Base-by-base conservation (phyloP, 2,888 invertebrate genomes). In the Oxyscelio sp. region DNA sequence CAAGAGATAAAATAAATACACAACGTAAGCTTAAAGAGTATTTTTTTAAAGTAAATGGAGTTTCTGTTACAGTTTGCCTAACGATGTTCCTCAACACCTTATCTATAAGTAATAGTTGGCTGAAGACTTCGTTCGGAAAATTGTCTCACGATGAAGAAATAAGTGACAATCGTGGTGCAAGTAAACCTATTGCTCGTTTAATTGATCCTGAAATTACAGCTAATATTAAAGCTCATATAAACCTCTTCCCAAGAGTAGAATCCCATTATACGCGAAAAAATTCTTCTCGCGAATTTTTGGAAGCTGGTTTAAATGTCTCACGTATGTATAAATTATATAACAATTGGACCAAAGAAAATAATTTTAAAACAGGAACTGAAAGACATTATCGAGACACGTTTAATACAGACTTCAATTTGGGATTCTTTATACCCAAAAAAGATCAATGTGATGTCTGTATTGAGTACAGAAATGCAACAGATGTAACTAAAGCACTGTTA, bases 401-500 rank as follows among this genome's bases (percentile, higher is more conserved):
- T 27, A 58, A 24, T 58, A 61, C 22, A 6, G 3, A 50, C n/a
- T 73, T 73, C 17, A 84, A 84, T 52, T 24, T 84, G 13, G 19
- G 52, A 15, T 84, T 84, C 38, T 82, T 79, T 19, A 79, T 54
- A 27, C 84, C 79, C 0, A 86, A 84, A 48, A 91, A 90, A 82
- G 91, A 92, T 81, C 89, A 88, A 88, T 82, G 85, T 17, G 78
- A 78, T 15, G 22, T 3, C n/a, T 78, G 70, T 38, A 19, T 22
- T 24, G 40, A 45, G 4, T 79, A 48, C 17, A 56, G 65, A 9
- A 56, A 63, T 34, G 71, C 71, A 17, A 31, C 21, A 8, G 31
- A 43, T 11, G 19, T 21, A 40, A 22, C 15, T 8, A 71, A 65
- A 58, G 19, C 24, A 24, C 11, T 9, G 0, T 56, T 71, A 13